Base-by-base conservation (phyloP, 2,797 vertebrate genomes). In the Sebastes elongatus region DNA sequence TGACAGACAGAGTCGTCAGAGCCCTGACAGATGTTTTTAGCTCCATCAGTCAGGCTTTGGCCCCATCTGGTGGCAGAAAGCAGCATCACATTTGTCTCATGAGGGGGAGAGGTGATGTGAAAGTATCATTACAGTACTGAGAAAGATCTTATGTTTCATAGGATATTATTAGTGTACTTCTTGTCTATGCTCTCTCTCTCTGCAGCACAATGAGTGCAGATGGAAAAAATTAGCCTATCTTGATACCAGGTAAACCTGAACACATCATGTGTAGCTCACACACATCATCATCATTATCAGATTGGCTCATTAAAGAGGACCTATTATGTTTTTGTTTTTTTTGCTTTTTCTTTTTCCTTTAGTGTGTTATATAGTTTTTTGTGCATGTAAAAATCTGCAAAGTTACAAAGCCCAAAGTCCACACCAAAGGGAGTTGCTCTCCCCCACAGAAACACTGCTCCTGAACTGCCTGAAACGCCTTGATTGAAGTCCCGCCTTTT, bases 191-290 rank as follows among this genome's bases (percentile, higher is more conserved):
- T 60, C 18, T 84, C 27, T 57, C 56, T 57, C 56, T 57, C 30
- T 64, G 28, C 56, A 92, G 87, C 78, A 90, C 52, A 67, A 95
- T 94, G 93, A 92, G 62, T 66, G 1, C 38, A 49, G 38, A 76
- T 7, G 72, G 64, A 42, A 22, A 7, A 28, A 46, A 46, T 46
- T 81, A 4, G 2, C 20, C 74, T 0, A 75, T 42, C 7, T 93
- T 80, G 22, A 9, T 82, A 55, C 92, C 89, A 84, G 85, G 94
- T 94, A 80, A 75, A 55, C 1, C 14, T 35, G 32, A 42, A 60
- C 55, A 30, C 33, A 20, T 30, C 22, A 30, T 7, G 18, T 1
- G 0, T 46, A 2, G 3, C 61, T 23, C 28, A 33, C 46, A 28
- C 35, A n/a, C 20, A 20, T 30, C 30, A 20, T 20, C 13, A 22